phyloP scores from a whole-genome alignment of 2,113 vertebrate species.

The Seriola quinqueradiata region DNA sequence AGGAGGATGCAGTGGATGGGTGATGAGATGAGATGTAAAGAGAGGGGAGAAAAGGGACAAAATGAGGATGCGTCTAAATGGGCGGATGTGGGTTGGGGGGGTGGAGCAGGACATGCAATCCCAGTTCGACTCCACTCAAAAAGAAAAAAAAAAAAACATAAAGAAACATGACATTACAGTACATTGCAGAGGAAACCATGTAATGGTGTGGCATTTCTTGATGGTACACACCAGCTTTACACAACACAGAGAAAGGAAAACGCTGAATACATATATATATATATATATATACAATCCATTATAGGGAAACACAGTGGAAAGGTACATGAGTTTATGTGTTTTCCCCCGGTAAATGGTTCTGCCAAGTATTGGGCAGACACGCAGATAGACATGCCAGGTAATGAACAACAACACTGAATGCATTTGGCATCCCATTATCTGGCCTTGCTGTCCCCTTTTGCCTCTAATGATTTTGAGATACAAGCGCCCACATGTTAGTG shows the following conservation, averaged over 20 bases:
- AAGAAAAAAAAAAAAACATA: background rate
- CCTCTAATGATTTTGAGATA: conserved; percentile 68
- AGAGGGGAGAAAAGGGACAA: conserved; percentile 22
- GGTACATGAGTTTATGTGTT: conserved; percentile 37
- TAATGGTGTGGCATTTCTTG: conserved; percentile 10
- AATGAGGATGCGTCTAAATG: conserved; percentile 43
- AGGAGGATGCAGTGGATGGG: conserved; percentile 32
- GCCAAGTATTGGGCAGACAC: conserved; percentile 50
- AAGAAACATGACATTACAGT: conserved; percentile 1
- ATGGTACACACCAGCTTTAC: conserved; percentile 1
- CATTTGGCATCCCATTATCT: conserved; percentile 66
- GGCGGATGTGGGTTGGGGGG: conserved; percentile 8
- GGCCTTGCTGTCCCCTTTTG: conserved; percentile 60
- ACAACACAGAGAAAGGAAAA: background rate
- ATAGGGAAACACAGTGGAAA: conserved; percentile 4
- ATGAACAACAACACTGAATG: conserved; percentile 69
- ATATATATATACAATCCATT: conserved; percentile 30
- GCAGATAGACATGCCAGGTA: conserved; percentile 49
- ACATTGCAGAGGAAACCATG: conserved; percentile 8
- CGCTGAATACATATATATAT: conserved; percentile 18
- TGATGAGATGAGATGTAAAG: conserved; percentile 62
- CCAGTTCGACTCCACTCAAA: conserved; percentile 26
- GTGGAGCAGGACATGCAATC: conserved; percentile 18
- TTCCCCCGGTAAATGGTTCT: conserved; percentile 52
- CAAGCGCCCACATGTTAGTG: conserved; percentile 41